Conservation (phyloP, 2,888 invertebrate genomes). For the Apotomis capreana region DNA sequence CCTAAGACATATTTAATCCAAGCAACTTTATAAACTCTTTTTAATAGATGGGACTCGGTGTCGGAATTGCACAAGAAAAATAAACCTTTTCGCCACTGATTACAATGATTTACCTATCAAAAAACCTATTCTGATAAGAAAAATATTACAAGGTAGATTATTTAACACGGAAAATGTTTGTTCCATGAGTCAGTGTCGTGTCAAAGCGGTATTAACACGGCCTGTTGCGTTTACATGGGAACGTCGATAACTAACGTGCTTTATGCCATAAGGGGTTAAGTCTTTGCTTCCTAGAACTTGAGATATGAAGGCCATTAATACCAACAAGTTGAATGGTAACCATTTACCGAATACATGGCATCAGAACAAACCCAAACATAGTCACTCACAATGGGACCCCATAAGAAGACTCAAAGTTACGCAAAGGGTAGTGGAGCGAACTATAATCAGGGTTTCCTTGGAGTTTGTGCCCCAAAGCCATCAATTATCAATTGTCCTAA, state of each 20-base stretch:
- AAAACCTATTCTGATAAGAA: conserved; percentile 9
- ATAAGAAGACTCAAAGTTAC: too few relatives aligned
- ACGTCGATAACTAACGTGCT: not conserved
- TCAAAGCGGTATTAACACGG: conserved; percentile 9
- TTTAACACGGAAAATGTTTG: conserved; percentile 3
- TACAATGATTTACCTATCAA: not conserved
- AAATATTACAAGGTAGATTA: not conserved
- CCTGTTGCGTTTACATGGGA: conserved; percentile 12
- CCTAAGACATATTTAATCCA: too few relatives aligned
- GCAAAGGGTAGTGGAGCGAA: too few relatives aligned
- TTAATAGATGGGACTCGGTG: too few relatives aligned
- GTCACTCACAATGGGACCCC: too few relatives aligned
- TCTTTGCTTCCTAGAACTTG: not conserved
- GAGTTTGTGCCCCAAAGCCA: too few relatives aligned
- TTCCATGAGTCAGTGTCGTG: conserved; percentile 13
- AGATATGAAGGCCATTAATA: not conserved
- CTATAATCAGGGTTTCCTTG: too few relatives aligned
- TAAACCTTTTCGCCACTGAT: not conserved
- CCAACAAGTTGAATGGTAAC: not conserved
- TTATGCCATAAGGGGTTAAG: not conserved
- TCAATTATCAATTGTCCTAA: too few relatives aligned
- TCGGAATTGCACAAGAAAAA: too few relatives aligned
- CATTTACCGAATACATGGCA: too few relatives aligned
- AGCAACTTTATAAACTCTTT: too few relatives aligned
- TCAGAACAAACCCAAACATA: too few relatives aligned